phyloP scores from a whole-genome alignment of 2,888 invertebrate species.

The Ametastegia equiseti region DNA sequence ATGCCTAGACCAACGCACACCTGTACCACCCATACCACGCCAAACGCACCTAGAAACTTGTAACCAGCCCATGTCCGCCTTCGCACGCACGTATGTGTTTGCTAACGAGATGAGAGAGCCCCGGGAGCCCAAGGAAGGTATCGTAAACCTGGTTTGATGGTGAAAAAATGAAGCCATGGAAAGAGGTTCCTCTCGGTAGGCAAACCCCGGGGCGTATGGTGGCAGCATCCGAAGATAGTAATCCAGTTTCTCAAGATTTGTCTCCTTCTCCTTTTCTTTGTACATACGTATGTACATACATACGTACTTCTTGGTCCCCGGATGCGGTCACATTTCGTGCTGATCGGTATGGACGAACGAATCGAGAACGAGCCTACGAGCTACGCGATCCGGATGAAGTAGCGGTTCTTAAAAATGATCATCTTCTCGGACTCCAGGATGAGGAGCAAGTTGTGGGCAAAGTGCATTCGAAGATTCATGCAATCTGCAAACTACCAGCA shows the following conservation, averaged over 20 bases:
- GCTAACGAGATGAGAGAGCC: slow-evolving; percentile 40
- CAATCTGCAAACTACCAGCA: not conserved
- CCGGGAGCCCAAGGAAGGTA: slow-evolving; percentile 8
- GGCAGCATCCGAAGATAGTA: slow-evolving; percentile 9
- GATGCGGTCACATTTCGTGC: not conserved
- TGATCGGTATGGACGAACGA: not conserved
- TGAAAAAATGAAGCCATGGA: not conserved
- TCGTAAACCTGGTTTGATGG: slow-evolving; percentile 20
- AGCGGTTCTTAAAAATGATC: not conserved
- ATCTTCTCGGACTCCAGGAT: not conserved
- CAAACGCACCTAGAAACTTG: not conserved
- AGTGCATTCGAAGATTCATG: slow-evolving; percentile 29
- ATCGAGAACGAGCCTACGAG: slow-evolving; percentile 19
- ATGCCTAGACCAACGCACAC: not conserved
- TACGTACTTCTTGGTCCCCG: not conserved
- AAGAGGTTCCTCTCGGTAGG: not conserved
- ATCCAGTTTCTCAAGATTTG: slow-evolving; percentile 28
- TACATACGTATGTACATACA: not conserved
- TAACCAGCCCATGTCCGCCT: slow-evolving; percentile 1
- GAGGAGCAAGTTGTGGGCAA: not conserved
- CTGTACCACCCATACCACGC: not conserved
- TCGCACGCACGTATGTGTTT: slow-evolving; percentile 30
- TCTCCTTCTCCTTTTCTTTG: not conserved
- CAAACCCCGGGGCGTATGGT: slow-evolving; percentile 15
- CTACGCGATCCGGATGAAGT: not conserved